phyloP scores from a whole-genome alignment of 2,113 vertebrate species.

The Isichthys henryi region DNA sequence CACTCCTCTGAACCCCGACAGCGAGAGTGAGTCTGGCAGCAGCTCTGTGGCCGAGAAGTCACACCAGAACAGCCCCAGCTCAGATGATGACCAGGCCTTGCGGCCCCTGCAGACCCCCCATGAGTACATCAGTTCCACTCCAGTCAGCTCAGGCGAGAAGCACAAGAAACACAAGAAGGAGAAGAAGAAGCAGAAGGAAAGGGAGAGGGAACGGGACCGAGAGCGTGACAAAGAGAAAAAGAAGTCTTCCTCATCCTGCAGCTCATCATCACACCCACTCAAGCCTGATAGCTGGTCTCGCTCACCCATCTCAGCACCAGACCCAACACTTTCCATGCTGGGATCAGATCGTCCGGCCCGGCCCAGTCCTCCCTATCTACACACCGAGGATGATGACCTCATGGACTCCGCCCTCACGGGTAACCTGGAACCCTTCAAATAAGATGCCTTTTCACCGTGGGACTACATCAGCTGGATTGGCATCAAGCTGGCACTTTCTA shows the following conservation, averaged over 20 bases:
- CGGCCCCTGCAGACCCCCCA: slow-evolving; percentile 52
- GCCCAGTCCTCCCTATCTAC: slow-evolving; percentile 82
- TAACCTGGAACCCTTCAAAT: slow-evolving; percentile 58
- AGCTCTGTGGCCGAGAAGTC: slow-evolving; percentile 92
- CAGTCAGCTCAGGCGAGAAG: slow-evolving; percentile 84
- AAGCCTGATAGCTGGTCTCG: slow-evolving; percentile 94
- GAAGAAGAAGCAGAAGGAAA: slow-evolving; percentile 77
- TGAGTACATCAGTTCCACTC: slow-evolving; percentile 65
- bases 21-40: slow-evolving; percentile 93
- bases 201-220: slow-evolving; percentile 77
- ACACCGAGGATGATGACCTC: slow-evolving; percentile 91
- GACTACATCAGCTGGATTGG: too few relatives aligned
- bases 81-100: slow-evolving; percentile 81
- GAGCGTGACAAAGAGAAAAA: slow-evolving; percentile 90
- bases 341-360: slow-evolving; percentile 75
- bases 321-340: slow-evolving; percentile 80
- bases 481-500: not conserved
- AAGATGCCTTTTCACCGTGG: not conserved
- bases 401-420: slow-evolving; percentile 94
- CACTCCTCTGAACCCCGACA: slow-evolving; percentile 89
- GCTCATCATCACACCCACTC: slow-evolving; percentile 62
- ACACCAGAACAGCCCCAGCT: slow-evolving; percentile 96
- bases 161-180: slow-evolving; percentile 97
- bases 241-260: slow-evolving; percentile 67
- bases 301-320: slow-evolving; percentile 79